Conservation (phyloP, 2,888 invertebrate species). For the Sturmia bella region DNA sequence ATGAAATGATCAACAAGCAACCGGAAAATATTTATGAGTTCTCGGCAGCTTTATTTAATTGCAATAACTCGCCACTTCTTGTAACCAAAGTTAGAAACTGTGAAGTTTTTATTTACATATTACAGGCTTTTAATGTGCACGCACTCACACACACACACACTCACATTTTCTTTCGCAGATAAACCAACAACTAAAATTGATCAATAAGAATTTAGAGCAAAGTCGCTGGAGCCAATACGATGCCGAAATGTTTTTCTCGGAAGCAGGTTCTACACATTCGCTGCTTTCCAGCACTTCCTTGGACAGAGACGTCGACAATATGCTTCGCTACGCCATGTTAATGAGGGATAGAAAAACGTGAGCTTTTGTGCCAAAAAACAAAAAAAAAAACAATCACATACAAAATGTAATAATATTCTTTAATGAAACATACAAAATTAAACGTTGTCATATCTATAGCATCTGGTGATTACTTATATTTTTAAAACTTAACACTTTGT, state of each 20-base stretch:
- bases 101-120: too few relatives aligned
- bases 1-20: constrained; percentile 73
- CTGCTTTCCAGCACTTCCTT: constrained; percentile 43
- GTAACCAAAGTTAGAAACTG: constrained; percentile 70
- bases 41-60: constrained; percentile 74
- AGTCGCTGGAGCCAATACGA: constrained; percentile 36
- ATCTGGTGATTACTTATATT: constrained; percentile 73
- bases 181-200: constrained; percentile 50
- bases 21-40: constrained; percentile 73
- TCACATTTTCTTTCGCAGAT: constrained; percentile 27
- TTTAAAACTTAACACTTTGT: constrained; percentile 77
- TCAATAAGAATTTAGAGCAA: constrained; percentile 14
- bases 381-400: not conserved
- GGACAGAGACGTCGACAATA: constrained; percentile 22
- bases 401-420: constrained; percentile 10
- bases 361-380: constrained; percentile 1
- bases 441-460: constrained; percentile 49
- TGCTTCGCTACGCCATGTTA: constrained; percentile 55
- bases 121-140: too few relatives aligned
- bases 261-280: constrained; percentile 38
- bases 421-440: not conserved
- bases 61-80: constrained; percentile 71
- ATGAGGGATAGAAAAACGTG: constrained; percentile 27
- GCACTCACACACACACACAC: too few relatives aligned
- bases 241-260: constrained; percentile 26